Evolutionary conservation across 2,888 invertebrate genomes (phyloP).

Genomic region (Luperina testacea): DNA sequence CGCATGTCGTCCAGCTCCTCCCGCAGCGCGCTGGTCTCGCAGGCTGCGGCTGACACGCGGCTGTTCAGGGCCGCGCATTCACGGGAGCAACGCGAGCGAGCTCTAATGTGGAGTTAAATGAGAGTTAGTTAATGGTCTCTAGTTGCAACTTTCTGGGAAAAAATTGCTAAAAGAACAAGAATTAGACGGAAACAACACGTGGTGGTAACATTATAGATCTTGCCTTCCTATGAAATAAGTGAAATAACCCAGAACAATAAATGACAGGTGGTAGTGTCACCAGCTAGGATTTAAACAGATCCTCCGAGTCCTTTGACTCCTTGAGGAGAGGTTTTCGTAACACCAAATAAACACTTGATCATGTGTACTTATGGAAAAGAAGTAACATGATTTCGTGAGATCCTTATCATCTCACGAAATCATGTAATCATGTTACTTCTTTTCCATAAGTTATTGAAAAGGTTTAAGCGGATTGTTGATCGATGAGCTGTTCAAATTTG

Average conservation of each 20-base stretch:
- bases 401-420: too few relatives aligned
- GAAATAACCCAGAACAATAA: not conserved
- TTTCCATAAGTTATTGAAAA: not conserved
- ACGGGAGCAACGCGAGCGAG: constrained; percentile 59
- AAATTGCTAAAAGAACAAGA: not conserved
- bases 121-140: not conserved
- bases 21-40: constrained; percentile 59
- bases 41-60: constrained; percentile 61
- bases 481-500: not conserved
- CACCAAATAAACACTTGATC: not conserved
- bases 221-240: not conserved
- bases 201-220: not conserved
- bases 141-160: not conserved
- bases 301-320: not conserved
- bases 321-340: not conserved
- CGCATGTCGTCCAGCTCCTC: constrained; percentile 67
- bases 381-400: too few relatives aligned
- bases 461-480: not conserved
- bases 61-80: constrained; percentile 61
- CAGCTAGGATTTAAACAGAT: not conserved
- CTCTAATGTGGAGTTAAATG: constrained; percentile 50
- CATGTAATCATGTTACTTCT: not conserved
- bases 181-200: not conserved
- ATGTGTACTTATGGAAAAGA: too few relatives aligned
- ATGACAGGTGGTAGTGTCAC: not conserved